A percentile compares a stretch with the other conserved stretches of the same genome.
phyloP scores from a whole-genome alignment of 2,888 invertebrate species.

The Plutella xylostella region DNA sequence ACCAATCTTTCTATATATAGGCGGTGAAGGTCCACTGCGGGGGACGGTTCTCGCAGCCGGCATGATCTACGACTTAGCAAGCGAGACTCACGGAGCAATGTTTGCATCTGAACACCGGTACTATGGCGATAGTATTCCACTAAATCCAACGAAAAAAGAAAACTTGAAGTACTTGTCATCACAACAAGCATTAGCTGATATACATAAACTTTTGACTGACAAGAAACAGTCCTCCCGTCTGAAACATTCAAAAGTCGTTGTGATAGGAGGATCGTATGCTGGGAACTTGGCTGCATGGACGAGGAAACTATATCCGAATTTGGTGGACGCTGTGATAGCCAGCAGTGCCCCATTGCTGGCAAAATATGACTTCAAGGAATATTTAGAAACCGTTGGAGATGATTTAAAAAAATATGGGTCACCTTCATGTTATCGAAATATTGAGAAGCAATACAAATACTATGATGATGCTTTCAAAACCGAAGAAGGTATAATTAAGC shows the following conservation, averaged over 20 bases:
- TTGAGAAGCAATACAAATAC: conserved; percentile 30
- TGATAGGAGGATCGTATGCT: conserved; percentile 53
- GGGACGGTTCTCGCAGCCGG: no score
- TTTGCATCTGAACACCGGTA: conserved; percentile 49
- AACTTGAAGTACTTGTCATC: conserved; percentile 41
- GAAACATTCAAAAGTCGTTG: conserved; percentile 49
- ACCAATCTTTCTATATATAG: no score
- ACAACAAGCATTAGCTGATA: conserved; percentile 48
- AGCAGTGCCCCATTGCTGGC: conserved; percentile 45
- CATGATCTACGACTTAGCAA: no score
- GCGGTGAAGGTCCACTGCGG: no score
- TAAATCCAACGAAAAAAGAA: conserved; percentile 28
- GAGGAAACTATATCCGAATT: conserved; percentile 48
- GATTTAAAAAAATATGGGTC: conserved; percentile 28
- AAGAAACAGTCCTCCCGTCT: no score
- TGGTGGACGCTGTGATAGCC: conserved; percentile 50
- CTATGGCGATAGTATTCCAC: conserved; percentile 49
- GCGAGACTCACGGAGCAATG: no score
- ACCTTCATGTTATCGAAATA: conserved; percentile 31
- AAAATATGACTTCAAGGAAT: conserved; percentile 13
- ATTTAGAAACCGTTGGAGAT: conserved; percentile 7
- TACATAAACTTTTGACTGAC: conserved; percentile 30
- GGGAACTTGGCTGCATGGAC: conserved; percentile 58
- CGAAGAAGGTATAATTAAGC: conserved; percentile 29
- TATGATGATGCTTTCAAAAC: conserved; percentile 36